These are phyloP conservation scores for Chromobotia macracanthus DNA, from an alignment of 2,797 vertebrate species.

Conservation along the genomic window DNA sequence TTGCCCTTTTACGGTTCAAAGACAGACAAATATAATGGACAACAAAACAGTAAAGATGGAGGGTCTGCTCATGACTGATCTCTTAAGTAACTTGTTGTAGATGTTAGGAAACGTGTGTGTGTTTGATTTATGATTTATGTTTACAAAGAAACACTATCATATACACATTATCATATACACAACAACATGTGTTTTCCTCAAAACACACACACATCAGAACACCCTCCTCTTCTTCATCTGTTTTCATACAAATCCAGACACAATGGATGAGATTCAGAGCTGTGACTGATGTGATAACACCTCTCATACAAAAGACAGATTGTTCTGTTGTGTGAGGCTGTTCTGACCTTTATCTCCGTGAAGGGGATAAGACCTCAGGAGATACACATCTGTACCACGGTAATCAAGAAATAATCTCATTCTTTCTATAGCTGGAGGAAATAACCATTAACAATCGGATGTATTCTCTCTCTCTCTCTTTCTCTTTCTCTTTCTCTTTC, in stretches of 20 bases:
- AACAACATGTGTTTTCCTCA: conserved; percentile 15
- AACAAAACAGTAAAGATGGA: conserved; percentile 11
- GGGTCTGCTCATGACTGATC: conserved; percentile 15
- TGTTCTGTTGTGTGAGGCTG: conserved; percentile 10
- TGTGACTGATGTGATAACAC: conserved; percentile 28
- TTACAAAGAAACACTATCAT: conserved; percentile 4
- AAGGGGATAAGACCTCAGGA: conserved; percentile 31
- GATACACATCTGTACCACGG: background rate
- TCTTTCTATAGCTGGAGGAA: conserved; percentile 17
- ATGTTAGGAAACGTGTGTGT: conserved; percentile 2
- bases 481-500: conserved; percentile 11
- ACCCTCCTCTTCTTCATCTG: conserved; percentile 2
- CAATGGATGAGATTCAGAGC: conserved; percentile 17
- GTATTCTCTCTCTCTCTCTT: background rate
- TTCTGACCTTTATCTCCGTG: conserved; percentile 30
- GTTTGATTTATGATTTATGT: conserved; percentile 20
- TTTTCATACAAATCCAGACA: conserved; percentile 19
- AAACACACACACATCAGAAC: background rate
- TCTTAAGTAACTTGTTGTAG: background rate
- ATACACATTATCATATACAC: conserved; percentile 25
- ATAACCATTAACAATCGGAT: conserved; percentile 5
- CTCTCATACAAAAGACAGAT: conserved; percentile 27
- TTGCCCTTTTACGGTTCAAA: conserved; percentile 37
- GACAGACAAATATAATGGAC: conserved; percentile 13
- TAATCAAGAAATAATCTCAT: conserved; percentile 37